Conservation (phyloP, 2,888 invertebrate species). For the Orthosia gracilis region DNA sequence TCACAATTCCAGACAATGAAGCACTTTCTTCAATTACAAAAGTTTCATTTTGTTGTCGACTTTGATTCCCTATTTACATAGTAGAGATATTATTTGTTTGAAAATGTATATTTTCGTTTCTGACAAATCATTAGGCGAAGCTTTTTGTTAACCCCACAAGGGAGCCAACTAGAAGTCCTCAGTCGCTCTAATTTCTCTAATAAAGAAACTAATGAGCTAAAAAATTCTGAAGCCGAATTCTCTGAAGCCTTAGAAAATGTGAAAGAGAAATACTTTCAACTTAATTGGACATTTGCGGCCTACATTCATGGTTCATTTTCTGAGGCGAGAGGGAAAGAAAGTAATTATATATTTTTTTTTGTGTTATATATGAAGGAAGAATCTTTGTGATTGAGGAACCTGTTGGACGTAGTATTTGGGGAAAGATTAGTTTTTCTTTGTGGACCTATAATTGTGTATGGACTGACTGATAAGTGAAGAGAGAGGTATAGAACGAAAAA, state of each 20-base stretch:
- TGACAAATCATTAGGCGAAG: constrained; percentile 1
- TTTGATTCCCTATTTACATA: background rate
- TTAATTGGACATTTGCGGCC: constrained; percentile 58
- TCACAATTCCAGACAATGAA: background rate
- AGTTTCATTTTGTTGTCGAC: background rate
- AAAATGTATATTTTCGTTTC: constrained; percentile 10
- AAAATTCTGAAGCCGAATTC: constrained; percentile 41
- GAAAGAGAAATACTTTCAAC: constrained; percentile 36
- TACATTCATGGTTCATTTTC: constrained; percentile 38
- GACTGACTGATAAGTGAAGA: background rate
- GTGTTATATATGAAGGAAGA: background rate
- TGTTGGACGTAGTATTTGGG: background rate
- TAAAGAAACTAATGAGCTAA: constrained; percentile 56
- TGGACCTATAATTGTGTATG: background rate
- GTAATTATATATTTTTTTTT: background rate
- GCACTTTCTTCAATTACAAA: constrained; percentile 1
- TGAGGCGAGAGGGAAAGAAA: background rate
- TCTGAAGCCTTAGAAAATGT: constrained; percentile 20
- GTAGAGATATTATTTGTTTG: background rate
- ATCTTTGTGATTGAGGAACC: background rate
- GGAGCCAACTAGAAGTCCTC: constrained; percentile 2
- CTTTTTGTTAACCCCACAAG: background rate
- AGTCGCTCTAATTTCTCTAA: constrained; percentile 14
- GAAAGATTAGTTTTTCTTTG: constrained; percentile 9
- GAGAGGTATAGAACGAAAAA: background rate